Evolutionary conservation across 2,888 invertebrate species (phyloP).

Genomic region (Coelopa pilipes): DNA sequence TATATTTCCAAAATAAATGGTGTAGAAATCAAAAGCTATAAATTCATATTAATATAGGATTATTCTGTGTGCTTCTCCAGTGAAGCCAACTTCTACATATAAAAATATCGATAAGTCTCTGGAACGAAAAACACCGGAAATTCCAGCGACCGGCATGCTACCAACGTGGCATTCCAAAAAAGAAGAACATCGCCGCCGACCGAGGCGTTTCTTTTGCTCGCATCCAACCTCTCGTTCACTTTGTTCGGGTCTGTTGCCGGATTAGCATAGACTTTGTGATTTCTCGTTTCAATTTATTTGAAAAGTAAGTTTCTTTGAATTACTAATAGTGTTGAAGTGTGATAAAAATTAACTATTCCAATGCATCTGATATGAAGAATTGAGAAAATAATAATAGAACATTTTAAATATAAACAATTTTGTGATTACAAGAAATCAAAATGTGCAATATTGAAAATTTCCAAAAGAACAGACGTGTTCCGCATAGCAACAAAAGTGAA

Average conservation of each 20-base stretch:
- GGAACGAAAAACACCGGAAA: slow-evolving; percentile 14
- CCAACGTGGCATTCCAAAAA: slow-evolving; percentile 36
- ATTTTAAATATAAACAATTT: background rate
- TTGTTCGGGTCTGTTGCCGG: slow-evolving; percentile 77
- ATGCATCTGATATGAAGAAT: slow-evolving; percentile 13
- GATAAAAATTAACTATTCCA: slow-evolving; percentile 39
- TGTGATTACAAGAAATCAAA: background rate
- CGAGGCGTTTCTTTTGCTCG: slow-evolving; percentile 57
- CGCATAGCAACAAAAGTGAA: slow-evolving; percentile 19
- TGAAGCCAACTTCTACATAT: too few relatives aligned
- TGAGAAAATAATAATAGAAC: slow-evolving; percentile 27
- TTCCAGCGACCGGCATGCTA: slow-evolving; percentile 32
- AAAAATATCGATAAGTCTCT: slow-evolving; percentile 1
- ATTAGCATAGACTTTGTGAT: slow-evolving; percentile 69
- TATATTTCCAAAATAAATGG: too few relatives aligned
- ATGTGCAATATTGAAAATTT: slow-evolving; percentile 15
- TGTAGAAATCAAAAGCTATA: too few relatives aligned
- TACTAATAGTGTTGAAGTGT: slow-evolving; percentile 37
- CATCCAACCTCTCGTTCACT: slow-evolving; percentile 74
- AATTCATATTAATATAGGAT: too few relatives aligned
- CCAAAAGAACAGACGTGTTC: background rate
- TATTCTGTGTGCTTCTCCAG: too few relatives aligned
- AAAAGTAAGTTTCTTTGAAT: slow-evolving; percentile 58
- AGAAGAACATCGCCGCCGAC: slow-evolving; percentile 38
- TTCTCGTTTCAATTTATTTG: slow-evolving; percentile 62